Evolutionary conservation across 2,797 vertebrate species (phyloP).

Genomic region (Lagocephalus sceleratus): DNA sequence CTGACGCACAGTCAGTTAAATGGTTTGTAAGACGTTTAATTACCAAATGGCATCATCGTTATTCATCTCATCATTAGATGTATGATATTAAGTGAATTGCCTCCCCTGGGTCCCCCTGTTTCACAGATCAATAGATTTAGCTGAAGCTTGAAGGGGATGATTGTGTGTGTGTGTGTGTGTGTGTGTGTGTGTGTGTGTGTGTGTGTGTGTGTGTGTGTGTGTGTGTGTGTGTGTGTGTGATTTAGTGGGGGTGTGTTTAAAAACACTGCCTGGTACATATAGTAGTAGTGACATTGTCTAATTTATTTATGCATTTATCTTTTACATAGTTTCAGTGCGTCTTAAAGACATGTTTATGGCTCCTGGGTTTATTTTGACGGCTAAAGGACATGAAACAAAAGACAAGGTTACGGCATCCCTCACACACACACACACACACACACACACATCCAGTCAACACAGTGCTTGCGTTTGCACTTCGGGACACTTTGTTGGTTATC

Average conservation of each 20-base stretch:
- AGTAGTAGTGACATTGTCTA: slow-evolving; percentile 53
- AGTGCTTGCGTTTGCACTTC: slow-evolving; percentile 69
- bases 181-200: background rate
- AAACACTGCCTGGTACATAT: slow-evolving; percentile 69
- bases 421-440: too few species aligned
- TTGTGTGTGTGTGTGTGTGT: background rate
- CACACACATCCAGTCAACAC: slow-evolving; percentile 45
- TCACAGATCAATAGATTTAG: slow-evolving; percentile 98
- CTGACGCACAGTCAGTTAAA: slow-evolving; percentile 87
- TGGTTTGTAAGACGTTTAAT: slow-evolving; percentile 97
- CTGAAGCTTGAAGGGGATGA: slow-evolving; percentile 78
- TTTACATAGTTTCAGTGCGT: slow-evolving; percentile 71
- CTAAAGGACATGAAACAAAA: slow-evolving; percentile 70
- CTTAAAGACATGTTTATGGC: slow-evolving; percentile 49
- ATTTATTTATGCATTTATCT: slow-evolving; percentile 74
- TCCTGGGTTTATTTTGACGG: slow-evolving; percentile 67
- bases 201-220: slow-evolving; percentile 27
- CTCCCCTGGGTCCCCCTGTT: slow-evolving; percentile 87
- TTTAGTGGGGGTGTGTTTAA: slow-evolving; percentile 55
- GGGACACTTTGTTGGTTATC: slow-evolving; percentile 69
- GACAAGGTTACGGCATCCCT: slow-evolving; percentile 65
- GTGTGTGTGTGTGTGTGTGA: too few species aligned
- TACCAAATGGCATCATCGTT: slow-evolving; percentile 95
- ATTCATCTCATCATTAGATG: slow-evolving; percentile 97
- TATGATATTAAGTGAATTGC: slow-evolving; percentile 93